phyloP scores from a whole-genome alignment of 1,140 invertebrate genomes.

The Hylyphantes graminicola region DNA sequence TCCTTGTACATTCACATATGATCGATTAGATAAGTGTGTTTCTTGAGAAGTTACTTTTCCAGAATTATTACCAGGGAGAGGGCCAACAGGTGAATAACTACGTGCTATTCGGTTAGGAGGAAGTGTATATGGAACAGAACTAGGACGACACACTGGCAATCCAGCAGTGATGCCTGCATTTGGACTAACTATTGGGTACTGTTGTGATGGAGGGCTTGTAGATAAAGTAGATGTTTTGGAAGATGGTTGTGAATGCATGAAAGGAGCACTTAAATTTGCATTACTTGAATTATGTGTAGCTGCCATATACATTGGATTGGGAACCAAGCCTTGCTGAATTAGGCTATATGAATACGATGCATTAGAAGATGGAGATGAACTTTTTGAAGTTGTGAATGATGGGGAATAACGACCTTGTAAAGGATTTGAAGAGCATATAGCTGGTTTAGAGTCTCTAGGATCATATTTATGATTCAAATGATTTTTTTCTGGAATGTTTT shows the following conservation, averaged over 20 bases:
- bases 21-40: slow-evolving; percentile 32
- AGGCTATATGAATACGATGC: slow-evolving; percentile 64
- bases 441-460: slow-evolving; percentile 29
- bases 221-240: slow-evolving; percentile 67
- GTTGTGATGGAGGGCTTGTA: slow-evolving; percentile 81
- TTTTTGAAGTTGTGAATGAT: slow-evolving; percentile 35
- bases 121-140: slow-evolving; percentile 42
- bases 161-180: slow-evolving; percentile 71
- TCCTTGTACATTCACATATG: slow-evolving; percentile 24
- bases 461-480: slow-evolving; percentile 37
- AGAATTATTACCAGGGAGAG: slow-evolving; percentile 29
- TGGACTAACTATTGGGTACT: slow-evolving; percentile 76
- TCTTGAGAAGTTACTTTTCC: slow-evolving; percentile 37
- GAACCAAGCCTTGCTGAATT: slow-evolving; percentile 70
- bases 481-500: slow-evolving; percentile 23
- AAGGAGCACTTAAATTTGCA: slow-evolving; percentile 34
- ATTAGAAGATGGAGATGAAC: slow-evolving; percentile 49
- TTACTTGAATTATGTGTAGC: slow-evolving; percentile 44
- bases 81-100: slow-evolving; percentile 50
- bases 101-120: slow-evolving; percentile 36
- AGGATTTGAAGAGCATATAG: background rate
- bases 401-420: slow-evolving; percentile 42
- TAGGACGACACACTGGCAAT: slow-evolving; percentile 72
- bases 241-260: slow-evolving; percentile 35
- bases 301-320: slow-evolving; percentile 68